phyloP scores from a whole-genome alignment of 2,888 invertebrate species.

The Trachelus tabidus region DNA sequence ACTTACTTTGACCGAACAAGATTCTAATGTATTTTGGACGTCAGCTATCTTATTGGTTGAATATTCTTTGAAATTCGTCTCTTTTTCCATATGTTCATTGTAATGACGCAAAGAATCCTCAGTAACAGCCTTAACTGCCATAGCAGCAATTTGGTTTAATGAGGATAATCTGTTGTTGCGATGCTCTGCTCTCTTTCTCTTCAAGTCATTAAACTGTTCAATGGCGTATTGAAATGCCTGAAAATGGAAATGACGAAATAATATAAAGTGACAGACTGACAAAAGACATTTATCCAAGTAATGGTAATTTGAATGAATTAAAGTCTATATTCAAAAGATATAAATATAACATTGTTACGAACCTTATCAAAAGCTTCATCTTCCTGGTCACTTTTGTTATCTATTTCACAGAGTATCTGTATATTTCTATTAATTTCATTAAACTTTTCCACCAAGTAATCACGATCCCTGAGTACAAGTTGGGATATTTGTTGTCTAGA shows the following conservation, averaged over 20 bases:
- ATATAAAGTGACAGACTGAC: not conserved
- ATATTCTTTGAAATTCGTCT: slow-evolving; percentile 37
- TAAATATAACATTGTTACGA: not conserved
- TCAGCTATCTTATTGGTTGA: slow-evolving; percentile 34
- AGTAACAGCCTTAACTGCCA: not conserved
- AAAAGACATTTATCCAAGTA: not conserved
- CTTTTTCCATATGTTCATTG: slow-evolving; percentile 28
- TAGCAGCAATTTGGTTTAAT: not conserved
- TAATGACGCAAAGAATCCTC: slow-evolving; percentile 12
- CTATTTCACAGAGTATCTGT: slow-evolving; percentile 33
- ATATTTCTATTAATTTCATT: slow-evolving; percentile 35
- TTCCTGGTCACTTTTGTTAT: slow-evolving; percentile 26
- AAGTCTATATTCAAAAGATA: not conserved
- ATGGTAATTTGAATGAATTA: not conserved
- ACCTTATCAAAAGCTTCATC: not conserved
- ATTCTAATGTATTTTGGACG: slow-evolving; percentile 38
- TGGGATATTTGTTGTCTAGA: slow-evolving; percentile 41
- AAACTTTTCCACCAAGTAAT: slow-evolving; percentile 40
- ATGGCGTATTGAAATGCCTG: slow-evolving; percentile 34
- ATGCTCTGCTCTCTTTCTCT: not conserved
- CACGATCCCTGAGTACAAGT: slow-evolving; percentile 35
- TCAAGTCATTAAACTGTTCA: not conserved
- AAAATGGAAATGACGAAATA: not conserved
- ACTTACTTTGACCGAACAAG: slow-evolving; percentile 45
- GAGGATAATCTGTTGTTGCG: not conserved